Evolutionary conservation across 2,113 vertebrate genomes (phyloP), one percentile per base, ranked within the genome.

Genomic region (Archilochus colubris): DNA sequence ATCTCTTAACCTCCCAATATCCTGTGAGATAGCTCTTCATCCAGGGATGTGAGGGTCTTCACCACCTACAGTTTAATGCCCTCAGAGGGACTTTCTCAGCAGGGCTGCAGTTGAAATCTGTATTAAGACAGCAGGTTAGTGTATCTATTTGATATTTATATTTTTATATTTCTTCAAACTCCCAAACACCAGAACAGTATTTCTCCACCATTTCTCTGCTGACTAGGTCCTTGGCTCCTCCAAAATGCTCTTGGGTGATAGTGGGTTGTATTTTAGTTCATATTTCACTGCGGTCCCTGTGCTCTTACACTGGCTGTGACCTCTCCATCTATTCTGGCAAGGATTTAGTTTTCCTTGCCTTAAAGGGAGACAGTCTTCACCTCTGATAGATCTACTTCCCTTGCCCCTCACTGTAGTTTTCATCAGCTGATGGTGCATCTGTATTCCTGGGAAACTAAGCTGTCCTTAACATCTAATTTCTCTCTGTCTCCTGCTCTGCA

Each of bases 401-500:
- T 73, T 77, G 58, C 62, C 53, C 50, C 78, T 87, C 2, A 2
- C 73, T 3, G 48, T 59, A 73, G 73, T 88, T 94, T 93, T 95
- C 88, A 83, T 89, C 84, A 92, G 11, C 68, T 67, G 63, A 75
- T 73, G 92, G 63, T 59, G 75, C 94, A 96, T 96, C 91, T 95
- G 91, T 91, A 91, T 95, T 96, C 96, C 91, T 70, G 43, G 81
- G 88, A 82, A 96, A 93, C 81, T 66, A 51, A 76, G 74, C 93
- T 54, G 38, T 57, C 75, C 88, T 74, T 55, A 91, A 9, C 75
- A 73, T 75, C 67, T 69, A 66, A 96, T 97, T 93, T 88, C 88
- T 96, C 93, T 94, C 87, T 96, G 95, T 94, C 96, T 94, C 67
- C 70, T 30, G 85, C 89, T 91, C 92, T 64, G 91, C 76, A 62